A percentile compares a stretch with the other conserved stretches of the same genome.
These are phyloP conservation scores for Aleiodes leptofemur DNA, from an alignment of 2,888 invertebrate genomes.

Conservation along the genomic window DNA sequence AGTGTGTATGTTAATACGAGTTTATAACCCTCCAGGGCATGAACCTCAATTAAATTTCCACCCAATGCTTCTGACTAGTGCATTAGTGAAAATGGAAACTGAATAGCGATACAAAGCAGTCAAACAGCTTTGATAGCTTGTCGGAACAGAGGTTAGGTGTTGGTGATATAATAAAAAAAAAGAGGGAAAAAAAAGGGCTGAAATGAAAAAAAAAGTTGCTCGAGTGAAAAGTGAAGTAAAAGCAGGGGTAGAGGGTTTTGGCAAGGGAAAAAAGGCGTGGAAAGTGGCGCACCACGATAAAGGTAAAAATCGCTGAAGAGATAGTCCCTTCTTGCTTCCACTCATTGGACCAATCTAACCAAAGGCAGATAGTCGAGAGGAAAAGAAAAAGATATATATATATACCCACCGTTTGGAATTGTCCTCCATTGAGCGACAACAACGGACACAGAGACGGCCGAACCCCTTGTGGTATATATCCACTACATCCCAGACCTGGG, in stretches of 20 bases:
- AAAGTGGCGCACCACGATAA: conserved; percentile 33
- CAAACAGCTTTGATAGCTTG: conserved; percentile 36
- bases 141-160: conserved; percentile 8
- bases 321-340: conserved; percentile 16
- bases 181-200: neutral
- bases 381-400: conserved; percentile 48
- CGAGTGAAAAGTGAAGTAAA: conserved; percentile 43
- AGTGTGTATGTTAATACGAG: conserved; percentile 4
- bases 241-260: conserved; percentile 9
- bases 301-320: conserved; percentile 42
- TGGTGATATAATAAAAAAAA: conserved; percentile 13
- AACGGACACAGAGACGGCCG: conserved; percentile 33
- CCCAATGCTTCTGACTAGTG: conserved; percentile 14
- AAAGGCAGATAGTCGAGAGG: conserved; percentile 59
- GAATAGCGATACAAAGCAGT: conserved; percentile 28
- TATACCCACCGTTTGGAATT: conserved; percentile 63
- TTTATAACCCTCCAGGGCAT: conserved; percentile 16
- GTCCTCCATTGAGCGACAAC: conserved; percentile 59
- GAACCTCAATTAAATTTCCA: conserved; percentile 41
- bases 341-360: conserved; percentile 10
- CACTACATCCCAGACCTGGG: conserved; percentile 13
- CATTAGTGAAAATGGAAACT: conserved; percentile 23
- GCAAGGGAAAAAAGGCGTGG: conserved; percentile 30
- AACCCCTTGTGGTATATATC: conserved; percentile 11
- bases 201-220: conserved; percentile 25